Base-by-base conservation (phyloP, 2,797 vertebrate genomes). In the Tokudaia muenninki region DNA sequence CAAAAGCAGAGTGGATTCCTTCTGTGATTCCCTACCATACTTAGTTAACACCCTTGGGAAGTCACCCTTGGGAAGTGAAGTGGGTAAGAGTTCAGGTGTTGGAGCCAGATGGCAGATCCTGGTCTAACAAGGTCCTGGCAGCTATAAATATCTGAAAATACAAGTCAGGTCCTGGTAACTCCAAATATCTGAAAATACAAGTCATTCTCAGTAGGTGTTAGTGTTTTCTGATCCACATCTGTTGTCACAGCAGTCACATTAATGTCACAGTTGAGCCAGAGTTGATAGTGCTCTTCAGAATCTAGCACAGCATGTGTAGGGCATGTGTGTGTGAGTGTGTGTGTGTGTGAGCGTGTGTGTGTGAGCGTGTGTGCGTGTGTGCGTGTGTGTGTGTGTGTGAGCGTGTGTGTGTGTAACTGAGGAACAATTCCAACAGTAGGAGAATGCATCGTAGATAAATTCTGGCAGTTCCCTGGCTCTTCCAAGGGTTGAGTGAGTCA, bases 91-190 rank as follows among this genome's bases (percentile, higher is more conserved):
- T 34, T 50, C 61, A 74, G 37, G 41, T 16, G 31, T 5, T 80
- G 16, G 88, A 96, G 59, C 47, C 77, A 63, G n/a, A 75, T 52
- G 26, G 31, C 21, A 4, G 31, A 4, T 88, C 63, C 37, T 19
- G 19, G 79, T 6, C 19, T 41, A 72, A 57, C 78, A 57, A 87
- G 65, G 78, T 79, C 67, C 67, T 86, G 13, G 47, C 78, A 61
- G n/a, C 63, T 93, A 10, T 77, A 86, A 92, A 80, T 89, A 80
- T 80, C 79, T 87, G 37, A 87, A 92, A 77, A 11, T 59, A 44
- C 5, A 90, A 19, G 74, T 80, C 29, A 87, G 65, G 78, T 79
- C 67, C 75, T 86, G 13, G 55, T 87, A 61, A 29, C 63, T 93
- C 10, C 72, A 86, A 92, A 80, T 89, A 80, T 80, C 79, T 87